Percentiles rank a stretch among this genome's conserved stretches.
phyloP scores from a whole-genome alignment of 1,140 invertebrate genomes.

The Neodiprion virginianus region DNA sequence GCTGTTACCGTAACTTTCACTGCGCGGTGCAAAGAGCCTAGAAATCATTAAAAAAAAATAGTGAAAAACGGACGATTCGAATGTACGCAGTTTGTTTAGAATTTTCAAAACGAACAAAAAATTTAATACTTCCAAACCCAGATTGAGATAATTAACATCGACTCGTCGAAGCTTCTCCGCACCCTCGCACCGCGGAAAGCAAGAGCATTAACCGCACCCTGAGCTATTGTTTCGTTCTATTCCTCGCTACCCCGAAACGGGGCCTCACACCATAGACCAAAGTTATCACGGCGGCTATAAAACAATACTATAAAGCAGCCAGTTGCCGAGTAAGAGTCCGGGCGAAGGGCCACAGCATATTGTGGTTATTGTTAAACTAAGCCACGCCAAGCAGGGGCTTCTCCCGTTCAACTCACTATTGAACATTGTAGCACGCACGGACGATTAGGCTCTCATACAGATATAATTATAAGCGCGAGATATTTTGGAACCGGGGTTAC shows the following conservation, averaged over 20 bases:
- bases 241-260: constrained; percentile 35
- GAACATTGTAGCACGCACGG: no score
- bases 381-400: background rate
- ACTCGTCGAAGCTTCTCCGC: background rate
- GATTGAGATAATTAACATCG: no score
- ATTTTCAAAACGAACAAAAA: no score
- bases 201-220: constrained; percentile 52
- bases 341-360: constrained; percentile 45
- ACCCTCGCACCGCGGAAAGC: constrained; percentile 25
- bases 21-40: no score
- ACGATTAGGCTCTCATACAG: no score
- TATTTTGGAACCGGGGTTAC: no score
- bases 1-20: no score
- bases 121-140: no score
- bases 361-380: constrained; percentile 46
- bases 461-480: no score
- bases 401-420: background rate
- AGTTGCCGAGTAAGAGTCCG: constrained; percentile 24
- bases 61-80: no score
- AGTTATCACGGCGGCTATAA: constrained; percentile 53
- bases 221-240: constrained; percentile 54
- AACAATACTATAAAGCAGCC: constrained; percentile 48
- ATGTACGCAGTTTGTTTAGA: no score
- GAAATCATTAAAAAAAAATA: no score
- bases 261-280: constrained; percentile 26